Conservation (phyloP, 2,888 invertebrate genomes). For the Apamea anceps region DNA sequence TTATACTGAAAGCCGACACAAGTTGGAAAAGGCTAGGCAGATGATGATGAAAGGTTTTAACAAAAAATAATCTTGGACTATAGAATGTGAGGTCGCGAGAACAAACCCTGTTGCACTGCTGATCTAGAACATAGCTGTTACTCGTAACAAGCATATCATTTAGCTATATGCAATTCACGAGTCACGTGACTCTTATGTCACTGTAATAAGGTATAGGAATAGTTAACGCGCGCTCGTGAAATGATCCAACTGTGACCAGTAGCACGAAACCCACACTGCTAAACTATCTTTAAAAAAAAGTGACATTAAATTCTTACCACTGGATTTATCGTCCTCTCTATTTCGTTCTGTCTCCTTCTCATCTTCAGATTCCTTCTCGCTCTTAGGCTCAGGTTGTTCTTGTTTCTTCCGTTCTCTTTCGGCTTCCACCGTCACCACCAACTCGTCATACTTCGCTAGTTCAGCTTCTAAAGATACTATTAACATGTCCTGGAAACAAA, state of each 20-base stretch:
- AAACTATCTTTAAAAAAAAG: not conserved
- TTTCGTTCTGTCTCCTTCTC: constrained; percentile 64
- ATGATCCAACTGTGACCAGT: not conserved
- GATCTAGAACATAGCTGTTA: not conserved
- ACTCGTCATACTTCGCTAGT: constrained; percentile 94
- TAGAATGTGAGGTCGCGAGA: not conserved
- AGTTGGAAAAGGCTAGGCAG: too few species aligned
- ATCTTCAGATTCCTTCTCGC: constrained; percentile 62
- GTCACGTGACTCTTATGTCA: not conserved
- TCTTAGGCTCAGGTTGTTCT: constrained; percentile 70
- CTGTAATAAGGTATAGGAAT: not conserved
- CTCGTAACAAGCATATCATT: not conserved
- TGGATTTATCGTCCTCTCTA: constrained; percentile 77
- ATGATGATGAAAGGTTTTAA: not conserved
- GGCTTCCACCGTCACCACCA: constrained; percentile 92
- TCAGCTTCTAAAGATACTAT: constrained; percentile 94
- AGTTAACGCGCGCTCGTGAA: not conserved
- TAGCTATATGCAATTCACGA: too few species aligned
- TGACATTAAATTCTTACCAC: constrained; percentile 84
- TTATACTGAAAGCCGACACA: too few species aligned
- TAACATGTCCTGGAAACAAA: constrained; percentile 89
- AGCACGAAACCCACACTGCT: not conserved
- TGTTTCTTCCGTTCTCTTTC: constrained; percentile 87
- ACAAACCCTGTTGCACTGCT: not conserved
- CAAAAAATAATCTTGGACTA: not conserved